Evolutionary conservation across 2,888 invertebrate genomes (phyloP).

Genomic region (Leucoptera coffeella): DNA sequence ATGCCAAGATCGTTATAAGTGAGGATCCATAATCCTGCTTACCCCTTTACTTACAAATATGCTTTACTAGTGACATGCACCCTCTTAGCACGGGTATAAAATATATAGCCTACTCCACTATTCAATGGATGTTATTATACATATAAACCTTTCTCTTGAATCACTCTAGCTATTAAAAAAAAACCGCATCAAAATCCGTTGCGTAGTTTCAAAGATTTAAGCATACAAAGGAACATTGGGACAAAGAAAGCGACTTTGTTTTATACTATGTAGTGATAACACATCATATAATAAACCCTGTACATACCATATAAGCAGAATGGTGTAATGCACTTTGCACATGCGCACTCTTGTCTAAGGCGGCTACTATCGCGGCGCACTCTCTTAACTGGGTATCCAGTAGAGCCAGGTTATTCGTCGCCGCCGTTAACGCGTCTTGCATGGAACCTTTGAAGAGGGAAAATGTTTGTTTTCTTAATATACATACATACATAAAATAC

Average conservation of each 20-base stretch:
- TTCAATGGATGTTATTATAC: no score
- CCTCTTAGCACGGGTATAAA: no score
- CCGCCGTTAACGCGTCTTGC: conserved; percentile 54
- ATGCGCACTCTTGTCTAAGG: conserved; percentile 36
- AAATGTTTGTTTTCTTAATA: not conserved
- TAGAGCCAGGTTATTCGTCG: conserved; percentile 39
- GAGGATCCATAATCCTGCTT: no score
- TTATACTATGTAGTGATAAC: not conserved
- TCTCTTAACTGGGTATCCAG: conserved; percentile 53
- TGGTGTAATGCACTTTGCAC: conserved; percentile 40
- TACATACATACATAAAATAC: no score
- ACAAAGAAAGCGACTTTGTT: not conserved
- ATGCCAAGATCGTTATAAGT: no score
- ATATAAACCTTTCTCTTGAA: no score
- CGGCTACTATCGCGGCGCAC: conserved; percentile 38
- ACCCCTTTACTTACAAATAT: no score
- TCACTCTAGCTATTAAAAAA: no score
- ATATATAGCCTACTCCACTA: no score
- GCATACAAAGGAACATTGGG: conserved; percentile 1
- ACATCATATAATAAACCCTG: not conserved
- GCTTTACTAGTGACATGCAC: no score
- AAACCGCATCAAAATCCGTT: no score
- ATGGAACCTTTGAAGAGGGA: conserved; percentile 23
- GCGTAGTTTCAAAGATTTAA: not conserved
- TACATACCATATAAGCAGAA: conserved; percentile 41